Base-by-base conservation (phyloP, 2,113 vertebrate genomes). In the Crotalus horridus region DNA sequence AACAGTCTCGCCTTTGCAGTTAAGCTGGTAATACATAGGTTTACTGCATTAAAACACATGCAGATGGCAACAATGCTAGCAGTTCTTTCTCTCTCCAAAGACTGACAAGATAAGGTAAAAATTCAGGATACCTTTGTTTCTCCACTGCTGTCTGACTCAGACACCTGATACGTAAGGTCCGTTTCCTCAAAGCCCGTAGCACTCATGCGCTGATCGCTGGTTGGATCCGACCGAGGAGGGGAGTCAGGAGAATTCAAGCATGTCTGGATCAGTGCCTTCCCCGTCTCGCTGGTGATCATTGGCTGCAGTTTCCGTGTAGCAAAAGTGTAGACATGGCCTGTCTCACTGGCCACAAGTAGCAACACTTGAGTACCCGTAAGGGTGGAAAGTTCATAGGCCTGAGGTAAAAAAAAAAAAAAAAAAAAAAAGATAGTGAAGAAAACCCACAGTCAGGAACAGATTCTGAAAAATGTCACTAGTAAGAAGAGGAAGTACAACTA, bases 201-300 rank as follows among this genome's bases (percentile, higher is more conserved):
- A 1, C 99, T 99, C 99, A 99, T 99, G 94, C 99, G 98, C 98
- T 99, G 99, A 98, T 99, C 99, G 48, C 98, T 99, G 96, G 99
- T 99, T 1, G 99, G 99, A 97, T 99, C 99, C 0, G 98, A 98
- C 92, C 99, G 99, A 0, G 99, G 99, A 0, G 99, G 99, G 0
- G 99, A 99, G 97, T 99, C 99, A 0, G 99, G 99, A 23, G 99
- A 99, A 97, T 99, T 99, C 95, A 99, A 99, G 97, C 99, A 99
- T 10, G 99, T 99, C 94, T 99, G 99, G 97, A 99, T 99, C 97
- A 99, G 97, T 0, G 99, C 99, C 96, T 99, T 99, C 92, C 99
- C 99, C 2, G 99, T 99, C 97, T 99, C 99, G 20, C 99, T 99
- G 96, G 99, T 99, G 97, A 99, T 99, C 99, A 99, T 99, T 95